phyloP scores from a whole-genome alignment of 2,797 vertebrate species.

The Zalophus californianus region DNA sequence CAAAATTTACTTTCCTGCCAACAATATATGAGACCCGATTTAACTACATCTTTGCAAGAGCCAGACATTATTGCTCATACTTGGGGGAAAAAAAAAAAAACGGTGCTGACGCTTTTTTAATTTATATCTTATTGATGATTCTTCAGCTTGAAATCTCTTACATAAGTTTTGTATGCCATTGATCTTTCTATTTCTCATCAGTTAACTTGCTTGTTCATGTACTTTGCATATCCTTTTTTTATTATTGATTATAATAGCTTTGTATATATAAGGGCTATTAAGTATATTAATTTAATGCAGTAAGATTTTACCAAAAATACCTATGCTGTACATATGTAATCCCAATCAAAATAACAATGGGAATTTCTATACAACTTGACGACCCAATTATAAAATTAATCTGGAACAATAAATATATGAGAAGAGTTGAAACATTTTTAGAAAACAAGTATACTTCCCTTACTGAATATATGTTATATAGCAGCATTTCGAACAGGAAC shows the following conservation, averaged over 20 bases:
- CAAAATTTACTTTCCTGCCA: background rate
- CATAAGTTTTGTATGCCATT: background rate
- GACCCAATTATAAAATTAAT: background rate
- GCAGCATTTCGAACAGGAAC: background rate
- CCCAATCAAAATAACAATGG: constrained; percentile 4
- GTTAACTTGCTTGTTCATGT: background rate
- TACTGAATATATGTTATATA: background rate
- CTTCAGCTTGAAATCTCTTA: constrained; percentile 28
- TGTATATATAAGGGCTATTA: background rate
- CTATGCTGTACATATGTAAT: background rate
- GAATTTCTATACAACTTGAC: background rate
- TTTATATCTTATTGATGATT: constrained; percentile 19
- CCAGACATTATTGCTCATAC: background rate
- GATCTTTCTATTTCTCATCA: background rate
- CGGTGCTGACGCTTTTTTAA: background rate
- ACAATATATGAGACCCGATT: background rate
- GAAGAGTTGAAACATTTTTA: background rate
- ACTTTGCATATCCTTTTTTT: background rate
- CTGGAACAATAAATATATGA: background rate
- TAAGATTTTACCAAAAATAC: background rate
- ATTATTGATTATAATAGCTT: background rate
- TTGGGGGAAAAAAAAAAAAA: background rate
- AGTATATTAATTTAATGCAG: background rate
- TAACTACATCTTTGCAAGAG: constrained; percentile 1
- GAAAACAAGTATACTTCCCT: background rate